Base-by-base conservation (phyloP, 2,113 vertebrate species). In the Petromus typicus region DNA sequence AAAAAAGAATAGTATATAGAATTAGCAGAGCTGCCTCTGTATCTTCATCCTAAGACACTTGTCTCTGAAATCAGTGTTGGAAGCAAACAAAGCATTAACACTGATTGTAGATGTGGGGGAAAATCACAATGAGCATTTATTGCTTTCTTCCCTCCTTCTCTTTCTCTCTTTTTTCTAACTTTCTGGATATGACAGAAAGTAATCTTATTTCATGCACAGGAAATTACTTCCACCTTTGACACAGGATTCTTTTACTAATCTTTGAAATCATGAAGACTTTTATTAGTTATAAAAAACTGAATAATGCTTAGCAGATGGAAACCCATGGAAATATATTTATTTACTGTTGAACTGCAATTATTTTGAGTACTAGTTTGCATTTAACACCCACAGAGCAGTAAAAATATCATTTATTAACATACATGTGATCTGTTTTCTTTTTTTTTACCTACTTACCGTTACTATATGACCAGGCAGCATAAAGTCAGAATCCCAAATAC, bases 371-470 rank as follows among this genome's bases (percentile, higher is more conserved):
- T 27, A 27, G 6, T 61, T 95, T 37, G 5, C 20, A 76, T 73
- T 61, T 79, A 83, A 73, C 83, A 59, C 88, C n/a, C 11, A 34
- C 23, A 80, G 56, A 27, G 71, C 40, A 92, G 80, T 6, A 61
- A 57, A 89, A 91, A 71, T 32, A 27, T 54, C 78, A 40, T 4
- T 80, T 87, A 73, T 82, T 88, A 61, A 84, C 88, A 76, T 56
- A 43, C 22, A 87, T 90, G 54, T 75, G 34, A 80, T 22, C 71
- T 84, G 73, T 75, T 89, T 86, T 83, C 59, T 78, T 75, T 89
- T 86, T 83, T 59, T 78, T n/a, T 87, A 20, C 18, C 80, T 80
- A 90, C 79, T 93, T 90, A 79, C 48, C 71, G 73, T 79, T 73
- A 57, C 17, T 79, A 27, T 34, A 83, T 84, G 23, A 80, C 3